Evolutionary conservation across 92 coral and sea anemone species (phyloP), one percentile per base, ranked within the genome.

Genomic region (Chrysogorgia sp.): DNA sequence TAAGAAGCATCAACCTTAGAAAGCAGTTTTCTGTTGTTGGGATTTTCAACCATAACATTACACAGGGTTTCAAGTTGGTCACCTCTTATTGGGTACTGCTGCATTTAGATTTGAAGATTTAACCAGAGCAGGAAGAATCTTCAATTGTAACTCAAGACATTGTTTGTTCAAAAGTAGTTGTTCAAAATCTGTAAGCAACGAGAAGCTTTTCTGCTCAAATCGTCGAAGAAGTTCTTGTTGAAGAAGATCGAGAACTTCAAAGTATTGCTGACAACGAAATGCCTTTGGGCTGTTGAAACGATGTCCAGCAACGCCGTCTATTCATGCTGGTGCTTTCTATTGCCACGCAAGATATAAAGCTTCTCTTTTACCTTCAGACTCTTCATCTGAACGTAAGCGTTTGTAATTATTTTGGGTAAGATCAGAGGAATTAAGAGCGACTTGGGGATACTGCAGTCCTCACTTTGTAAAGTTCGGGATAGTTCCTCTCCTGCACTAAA

Each of bases 271-370:
- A 64, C 71, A 53, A 56, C 77, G 71, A 60, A 61, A 69, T 32
- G 56, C 85, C 30, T 87, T 83, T 17, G 76, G 80, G 57, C 45
- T 57, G 63, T 19, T 32, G 41, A 78, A 71, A 10, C 85, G 68
- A 87, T 87, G 83, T 47, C 69, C 69, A 70, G 82, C 58, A 67
- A 76, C 72, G 23, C 72, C 81, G 48, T 86, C 83, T 52, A 86
- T 49, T 59, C 84, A 45, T 48, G 87, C 71, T 50, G 87, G 86
- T 33, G 48, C 61, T 86, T 71, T 61, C 34, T 86, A 48, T 58
- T 86, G 81, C 67, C 62, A 74, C 47, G 71, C 82, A 65, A 78
- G 75, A 34, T 47, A 74, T n/a, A 70, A 70, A 29, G 74, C 76
- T 34, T 59, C 72, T 29, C 81, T 66, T 71, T 82, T 86, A 8